Evolutionary conservation across 2,888 invertebrate genomes (phyloP).

Genomic region (Zygaena filipendulae): DNA sequence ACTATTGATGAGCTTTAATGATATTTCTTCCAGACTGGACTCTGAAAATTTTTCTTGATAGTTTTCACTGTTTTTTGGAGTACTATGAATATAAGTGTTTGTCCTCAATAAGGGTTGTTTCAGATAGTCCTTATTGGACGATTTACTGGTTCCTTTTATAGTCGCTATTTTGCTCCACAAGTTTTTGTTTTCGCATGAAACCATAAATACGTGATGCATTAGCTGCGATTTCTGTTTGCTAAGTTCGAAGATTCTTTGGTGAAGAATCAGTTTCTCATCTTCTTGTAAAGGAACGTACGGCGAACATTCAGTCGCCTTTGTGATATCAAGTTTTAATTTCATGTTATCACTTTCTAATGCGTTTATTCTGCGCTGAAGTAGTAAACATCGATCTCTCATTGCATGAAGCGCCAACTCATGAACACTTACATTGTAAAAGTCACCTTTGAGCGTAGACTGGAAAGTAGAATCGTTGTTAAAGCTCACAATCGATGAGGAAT

Average conservation of each 20-base stretch:
- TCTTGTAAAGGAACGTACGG: slow-evolving; percentile 40
- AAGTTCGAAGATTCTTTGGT: slow-evolving; percentile 74
- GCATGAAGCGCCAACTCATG: slow-evolving; percentile 82
- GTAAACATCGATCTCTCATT: slow-evolving; percentile 83
- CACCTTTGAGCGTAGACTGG: slow-evolving; percentile 50
- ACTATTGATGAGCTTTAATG: slow-evolving; percentile 75
- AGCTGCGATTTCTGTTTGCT: slow-evolving; percentile 81
- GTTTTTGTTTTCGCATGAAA: slow-evolving; percentile 83
- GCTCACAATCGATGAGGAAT: slow-evolving; percentile 57
- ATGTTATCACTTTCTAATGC: slow-evolving; percentile 82
- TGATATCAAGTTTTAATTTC: slow-evolving; percentile 57
- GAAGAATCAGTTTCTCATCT: slow-evolving; percentile 59
- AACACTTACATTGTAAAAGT: slow-evolving; percentile 64
- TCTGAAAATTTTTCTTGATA: slow-evolving; percentile 65
- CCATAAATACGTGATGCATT: slow-evolving; percentile 82
- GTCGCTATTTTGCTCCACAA: slow-evolving; percentile 80
- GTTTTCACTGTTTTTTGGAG: slow-evolving; percentile 69
- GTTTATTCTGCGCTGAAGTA: slow-evolving; percentile 76
- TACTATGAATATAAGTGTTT: slow-evolving; percentile 76
- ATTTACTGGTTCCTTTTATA: slow-evolving; percentile 35
- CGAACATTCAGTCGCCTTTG: slow-evolving; percentile 32
- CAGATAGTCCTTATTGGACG: slow-evolving; percentile 24
- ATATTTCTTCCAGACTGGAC: slow-evolving; percentile 81
- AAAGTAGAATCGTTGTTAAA: slow-evolving; percentile 57
- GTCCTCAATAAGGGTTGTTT: slow-evolving; percentile 47